Conservation (phyloP, 2,797 vertebrate genomes). For the Pelobates cultripes region DNA sequence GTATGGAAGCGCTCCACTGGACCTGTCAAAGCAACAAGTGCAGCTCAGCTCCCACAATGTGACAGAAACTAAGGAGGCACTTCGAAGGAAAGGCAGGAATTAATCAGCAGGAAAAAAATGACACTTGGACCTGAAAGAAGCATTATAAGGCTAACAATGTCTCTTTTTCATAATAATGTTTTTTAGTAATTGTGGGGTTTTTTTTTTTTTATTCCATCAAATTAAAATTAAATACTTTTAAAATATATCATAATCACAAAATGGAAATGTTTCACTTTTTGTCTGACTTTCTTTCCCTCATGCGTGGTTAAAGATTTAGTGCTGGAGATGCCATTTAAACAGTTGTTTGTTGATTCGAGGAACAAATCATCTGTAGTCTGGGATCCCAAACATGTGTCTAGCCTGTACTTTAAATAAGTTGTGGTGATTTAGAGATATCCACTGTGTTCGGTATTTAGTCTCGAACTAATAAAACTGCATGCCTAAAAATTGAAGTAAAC, state of each 20-base stretch:
- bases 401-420: neutral
- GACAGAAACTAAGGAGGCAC: neutral
- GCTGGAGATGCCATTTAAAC: too few species aligned
- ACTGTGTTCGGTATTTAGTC: neutral
- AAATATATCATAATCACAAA: too few species aligned
- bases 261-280: too few species aligned
- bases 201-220: too few species aligned
- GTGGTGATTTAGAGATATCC: neutral
- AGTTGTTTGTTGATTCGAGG: too few species aligned
- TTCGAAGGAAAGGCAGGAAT: slow-evolving; percentile 11
- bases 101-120: neutral
- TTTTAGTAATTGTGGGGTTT: too few species aligned
- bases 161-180: too few species aligned
- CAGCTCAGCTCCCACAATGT: slow-evolving; percentile 24
- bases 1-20: slow-evolving; percentile 36
- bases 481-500: slow-evolving; percentile 7
- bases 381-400: neutral
- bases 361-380: neutral
- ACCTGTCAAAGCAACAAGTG: slow-evolving; percentile 35
- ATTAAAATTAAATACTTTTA: too few species aligned
- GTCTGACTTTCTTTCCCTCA: too few species aligned
- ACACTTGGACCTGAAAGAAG: too few species aligned
- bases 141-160: too few species aligned
- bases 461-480: neutral
- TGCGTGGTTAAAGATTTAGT: too few species aligned